phyloP scores from a whole-genome alignment of 2,113 vertebrate genomes.

The Camelus dromedarius region DNA sequence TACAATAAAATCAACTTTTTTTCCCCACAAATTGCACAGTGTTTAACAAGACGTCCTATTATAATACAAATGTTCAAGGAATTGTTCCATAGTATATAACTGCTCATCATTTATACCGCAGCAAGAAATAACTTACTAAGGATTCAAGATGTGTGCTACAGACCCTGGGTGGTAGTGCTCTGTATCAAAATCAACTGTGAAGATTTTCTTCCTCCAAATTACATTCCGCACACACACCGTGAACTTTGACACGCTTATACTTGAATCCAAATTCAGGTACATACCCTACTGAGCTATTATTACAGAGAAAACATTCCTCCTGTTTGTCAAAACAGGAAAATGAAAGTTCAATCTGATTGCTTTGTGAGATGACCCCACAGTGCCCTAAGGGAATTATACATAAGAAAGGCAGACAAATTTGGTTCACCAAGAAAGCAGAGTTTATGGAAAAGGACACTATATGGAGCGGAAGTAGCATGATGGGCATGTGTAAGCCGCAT shows the following conservation, averaged over 20 bases:
- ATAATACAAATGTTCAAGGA: neutral
- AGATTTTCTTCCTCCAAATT: neutral
- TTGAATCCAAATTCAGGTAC: neutral
- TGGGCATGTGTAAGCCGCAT: accelerated
- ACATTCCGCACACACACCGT: no score
- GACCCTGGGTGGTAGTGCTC: neutral
- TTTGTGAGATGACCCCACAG: neutral
- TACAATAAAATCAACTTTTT: neutral
- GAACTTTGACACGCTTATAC: neutral
- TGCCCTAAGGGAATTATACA: neutral
- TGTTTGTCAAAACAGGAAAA: neutral
- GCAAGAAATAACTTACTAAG: neutral
- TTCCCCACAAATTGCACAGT: neutral
- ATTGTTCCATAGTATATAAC: neutral
- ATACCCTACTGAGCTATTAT: neutral
- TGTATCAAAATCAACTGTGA: neutral
- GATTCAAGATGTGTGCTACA: neutral
- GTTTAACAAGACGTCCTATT: neutral
- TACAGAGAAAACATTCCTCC: neutral
- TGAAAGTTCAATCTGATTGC: neutral
- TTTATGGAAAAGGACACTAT: neutral
- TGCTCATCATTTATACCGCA: neutral
- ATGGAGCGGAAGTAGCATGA: accelerated
- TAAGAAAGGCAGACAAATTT: neutral
- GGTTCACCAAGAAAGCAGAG: neutral